Conservation (phyloP, 2,113 vertebrate genomes). For the Saguinus midas region DNA sequence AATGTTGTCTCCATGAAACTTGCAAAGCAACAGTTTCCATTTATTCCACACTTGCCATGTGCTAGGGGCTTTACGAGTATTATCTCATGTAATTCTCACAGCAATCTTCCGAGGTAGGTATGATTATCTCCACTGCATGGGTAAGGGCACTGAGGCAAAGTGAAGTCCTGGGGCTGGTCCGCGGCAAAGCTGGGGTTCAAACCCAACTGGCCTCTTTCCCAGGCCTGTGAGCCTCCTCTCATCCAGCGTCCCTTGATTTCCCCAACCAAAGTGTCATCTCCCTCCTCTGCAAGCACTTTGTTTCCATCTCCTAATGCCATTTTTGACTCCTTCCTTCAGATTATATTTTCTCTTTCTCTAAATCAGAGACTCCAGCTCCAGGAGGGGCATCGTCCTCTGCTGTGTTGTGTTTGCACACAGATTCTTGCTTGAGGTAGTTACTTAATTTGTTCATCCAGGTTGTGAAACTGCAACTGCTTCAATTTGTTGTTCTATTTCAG, state of each 20-base stretch:
- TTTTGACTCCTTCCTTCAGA: background rate
- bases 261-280: background rate
- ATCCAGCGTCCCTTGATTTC: background rate
- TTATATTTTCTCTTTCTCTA: background rate
- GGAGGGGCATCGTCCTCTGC: rapidly evolving
- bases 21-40: background rate
- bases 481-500: background rate
- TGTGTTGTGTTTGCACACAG: background rate
- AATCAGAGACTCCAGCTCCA: background rate
- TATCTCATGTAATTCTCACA: background rate
- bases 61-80: background rate
- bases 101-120: background rate
- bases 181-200: background rate
- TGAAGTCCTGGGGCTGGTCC: background rate
- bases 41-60: background rate
- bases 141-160: background rate
- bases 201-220: no score
- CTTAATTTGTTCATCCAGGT: background rate
- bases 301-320: background rate
- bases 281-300: background rate
- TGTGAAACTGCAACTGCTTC: background rate
- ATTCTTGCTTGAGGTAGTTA: rapidly evolving
- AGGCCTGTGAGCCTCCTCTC: no score
- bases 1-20: background rate
- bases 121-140: background rate